phyloP scores from a whole-genome alignment of 2,888 invertebrate genomes.

The Atrina japonica region DNA sequence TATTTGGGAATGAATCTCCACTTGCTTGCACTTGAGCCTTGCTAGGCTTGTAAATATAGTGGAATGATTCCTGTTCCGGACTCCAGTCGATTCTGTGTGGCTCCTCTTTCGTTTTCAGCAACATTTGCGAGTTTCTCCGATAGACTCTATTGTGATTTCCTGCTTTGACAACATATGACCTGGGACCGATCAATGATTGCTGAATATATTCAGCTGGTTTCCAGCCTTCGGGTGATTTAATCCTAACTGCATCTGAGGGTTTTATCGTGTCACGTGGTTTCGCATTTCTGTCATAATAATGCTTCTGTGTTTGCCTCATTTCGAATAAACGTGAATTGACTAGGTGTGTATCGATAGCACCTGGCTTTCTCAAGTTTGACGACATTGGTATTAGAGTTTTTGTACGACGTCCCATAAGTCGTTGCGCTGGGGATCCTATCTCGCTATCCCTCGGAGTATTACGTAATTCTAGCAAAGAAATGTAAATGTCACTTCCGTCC shows the following conservation, averaged over 20 bases:
- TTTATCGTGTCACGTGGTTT: neutral
- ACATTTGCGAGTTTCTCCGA: conserved; percentile 21
- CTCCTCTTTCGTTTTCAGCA: conserved; percentile 27
- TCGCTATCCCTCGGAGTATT: conserved; percentile 42
- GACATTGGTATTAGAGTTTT: conserved; percentile 43
- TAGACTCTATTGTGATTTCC: conserved; percentile 16
- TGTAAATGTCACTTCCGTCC: conserved; percentile 31
- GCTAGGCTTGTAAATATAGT: too few relatives aligned
- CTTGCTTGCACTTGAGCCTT: too few relatives aligned
- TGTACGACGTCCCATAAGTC: conserved; percentile 44
- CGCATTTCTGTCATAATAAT: conserved; percentile 32
- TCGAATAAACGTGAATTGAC: conserved; percentile 10
- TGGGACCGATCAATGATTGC: conserved; percentile 23
- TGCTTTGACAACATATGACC: conserved; percentile 36
- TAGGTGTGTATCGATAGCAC: neutral
- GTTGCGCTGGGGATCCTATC: conserved; percentile 45
- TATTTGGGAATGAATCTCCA: too few relatives aligned
- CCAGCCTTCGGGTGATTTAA: conserved; percentile 33
- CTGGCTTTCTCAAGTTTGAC: conserved; percentile 28
- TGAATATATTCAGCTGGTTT: conserved; percentile 42
- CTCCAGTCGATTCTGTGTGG: conserved; percentile 7
- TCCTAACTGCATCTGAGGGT: conserved; percentile 20
- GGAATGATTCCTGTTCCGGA: too few relatives aligned
- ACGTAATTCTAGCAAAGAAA: conserved; percentile 33
- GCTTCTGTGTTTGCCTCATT: conserved; percentile 34